Percentiles rank a stretch among this genome's conserved stretches.
These are phyloP conservation scores for Sander vitreus DNA, from an alignment of 2,113 vertebrate genomes.

Conservation along the genomic window DNA sequence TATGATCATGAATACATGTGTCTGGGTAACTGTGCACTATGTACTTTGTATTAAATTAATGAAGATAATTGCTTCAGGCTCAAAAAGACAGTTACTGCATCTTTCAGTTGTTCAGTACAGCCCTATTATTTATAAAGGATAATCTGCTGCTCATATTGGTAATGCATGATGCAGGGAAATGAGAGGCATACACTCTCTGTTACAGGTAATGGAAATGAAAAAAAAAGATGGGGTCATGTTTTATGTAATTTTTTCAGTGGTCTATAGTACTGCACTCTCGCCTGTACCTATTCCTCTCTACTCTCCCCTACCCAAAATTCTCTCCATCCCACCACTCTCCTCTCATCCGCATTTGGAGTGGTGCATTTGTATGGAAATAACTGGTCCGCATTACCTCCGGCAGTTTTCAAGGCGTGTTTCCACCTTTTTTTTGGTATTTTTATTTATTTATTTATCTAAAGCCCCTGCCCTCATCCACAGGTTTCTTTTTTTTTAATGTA, in stretches of 20 bases:
- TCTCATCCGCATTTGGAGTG: constrained; percentile 70
- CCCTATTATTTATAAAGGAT: constrained; percentile 38
- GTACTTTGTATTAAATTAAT: constrained; percentile 73
- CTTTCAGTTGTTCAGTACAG: constrained; percentile 33
- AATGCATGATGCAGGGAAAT: constrained; percentile 52
- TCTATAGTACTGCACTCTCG: constrained; percentile 31
- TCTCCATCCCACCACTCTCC: constrained; percentile 57
- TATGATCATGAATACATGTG: constrained; percentile 53
- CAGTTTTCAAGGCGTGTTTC: constrained; percentile 73
- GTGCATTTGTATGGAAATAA: constrained; percentile 82
- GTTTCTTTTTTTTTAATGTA: constrained; percentile 47
- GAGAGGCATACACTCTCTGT: constrained; percentile 62
- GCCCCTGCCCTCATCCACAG: constrained; percentile 41
- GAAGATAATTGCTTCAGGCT: constrained; percentile 71
- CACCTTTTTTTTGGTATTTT: constrained; percentile 52
- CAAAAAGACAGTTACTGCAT: constrained; percentile 51
- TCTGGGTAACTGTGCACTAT: constrained; percentile 43
- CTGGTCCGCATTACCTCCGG: constrained; percentile 70
- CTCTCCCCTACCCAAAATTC: constrained; percentile 53
- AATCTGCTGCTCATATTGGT: constrained; percentile 52
- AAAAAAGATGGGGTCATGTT: constrained; percentile 56
- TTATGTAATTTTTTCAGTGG: constrained; percentile 63
- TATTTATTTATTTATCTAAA: constrained; percentile 63
- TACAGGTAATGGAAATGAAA: constrained; percentile 66
- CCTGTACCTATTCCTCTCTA: constrained; percentile 33